Base-by-base conservation (phyloP, 2,113 vertebrate species). In the Alexandromys fortis region DNA sequence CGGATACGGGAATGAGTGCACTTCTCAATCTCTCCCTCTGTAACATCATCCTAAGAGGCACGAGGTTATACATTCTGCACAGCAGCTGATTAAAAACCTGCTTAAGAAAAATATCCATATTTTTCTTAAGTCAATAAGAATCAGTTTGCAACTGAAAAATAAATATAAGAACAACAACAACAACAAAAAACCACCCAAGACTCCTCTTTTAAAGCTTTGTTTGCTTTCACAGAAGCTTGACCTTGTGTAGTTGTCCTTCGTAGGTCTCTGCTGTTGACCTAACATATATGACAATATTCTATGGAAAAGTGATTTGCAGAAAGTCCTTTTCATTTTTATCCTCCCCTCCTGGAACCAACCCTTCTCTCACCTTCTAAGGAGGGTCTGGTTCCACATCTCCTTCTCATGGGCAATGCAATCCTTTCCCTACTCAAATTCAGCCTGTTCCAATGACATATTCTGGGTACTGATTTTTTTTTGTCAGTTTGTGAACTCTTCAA, bases 311-410 rank as follows among this genome's bases (percentile, higher is more conserved):
- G 16, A 82, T 58, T 33, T 77, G 35, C 21, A 87, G 52, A 58
- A 68, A 68, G 5, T 61, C 26, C 72, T 85, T 28, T 26, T 78
- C 30, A 3, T 49, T 77, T 9, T 33, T 33, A 78, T 65, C 8
- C 81, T 88, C 77, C 5, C 33, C 13, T 79, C 65, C 45, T 49
- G 68, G 49, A 70, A 4, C 68, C 45, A 7, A 10, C 22, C 5
- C 30, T 79, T 91, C n/a, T 45, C 47, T 87, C 91, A 11, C 10
- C 52, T 95, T 86, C 58, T 93, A 58, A 92, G 70, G 72, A 91
- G 78, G 72, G 63, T 82, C 33, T 5, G 5, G 14, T 67, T 94
- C n/a, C 90, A 0, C 58, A 13, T 65, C 89, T 78, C 63, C 55
- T 77, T 28, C 55, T 33, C 79, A 19, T 22, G 17, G 26, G 58